Conservation (phyloP, 2,888 invertebrate genomes). For the Melanchra persicariae region DNA sequence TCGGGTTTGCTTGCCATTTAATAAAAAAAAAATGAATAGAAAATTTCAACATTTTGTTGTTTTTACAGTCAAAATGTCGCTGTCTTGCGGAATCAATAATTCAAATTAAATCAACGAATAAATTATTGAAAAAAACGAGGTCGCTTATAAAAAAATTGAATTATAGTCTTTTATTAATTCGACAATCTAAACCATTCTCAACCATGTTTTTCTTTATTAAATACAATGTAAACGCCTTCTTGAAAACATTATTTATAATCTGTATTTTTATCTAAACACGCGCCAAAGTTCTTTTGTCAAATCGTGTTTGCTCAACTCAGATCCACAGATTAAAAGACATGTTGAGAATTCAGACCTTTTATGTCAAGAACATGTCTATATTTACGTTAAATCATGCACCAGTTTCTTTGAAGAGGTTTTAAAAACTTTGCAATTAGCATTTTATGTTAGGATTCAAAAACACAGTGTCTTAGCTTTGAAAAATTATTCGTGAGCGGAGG, state of each 20-base stretch:
- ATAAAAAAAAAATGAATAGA: too few species aligned
- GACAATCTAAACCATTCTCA: neutral
- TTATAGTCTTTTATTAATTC: too few species aligned
- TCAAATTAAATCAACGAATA: too few species aligned
- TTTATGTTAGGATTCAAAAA: neutral
- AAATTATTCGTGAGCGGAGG: too few species aligned
- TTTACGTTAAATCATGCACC: constrained; percentile 17
- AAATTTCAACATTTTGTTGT: too few species aligned
- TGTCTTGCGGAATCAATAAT: too few species aligned
- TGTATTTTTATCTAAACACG: constrained; percentile 17
- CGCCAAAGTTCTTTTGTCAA: constrained; percentile 21
- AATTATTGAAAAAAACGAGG: too few species aligned
- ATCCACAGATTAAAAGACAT: constrained; percentile 7
- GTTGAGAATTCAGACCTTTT: constrained; percentile 1
- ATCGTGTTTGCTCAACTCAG: constrained; percentile 1
- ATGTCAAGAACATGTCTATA: constrained; percentile 21
- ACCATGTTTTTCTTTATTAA: neutral
- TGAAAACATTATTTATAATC: constrained; percentile 6
- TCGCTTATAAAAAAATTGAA: too few species aligned
- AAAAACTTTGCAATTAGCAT: neutral
- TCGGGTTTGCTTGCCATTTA: too few species aligned
- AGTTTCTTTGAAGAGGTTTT: neutral
- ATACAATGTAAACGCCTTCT: neutral
- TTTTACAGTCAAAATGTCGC: too few species aligned
- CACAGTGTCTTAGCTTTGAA: neutral